Percentiles rank a stretch among this genome's conserved stretches.
These are phyloP conservation scores for Dallia pectoralis DNA, from an alignment of 2,797 vertebrate species.

Conservation along the genomic window DNA sequence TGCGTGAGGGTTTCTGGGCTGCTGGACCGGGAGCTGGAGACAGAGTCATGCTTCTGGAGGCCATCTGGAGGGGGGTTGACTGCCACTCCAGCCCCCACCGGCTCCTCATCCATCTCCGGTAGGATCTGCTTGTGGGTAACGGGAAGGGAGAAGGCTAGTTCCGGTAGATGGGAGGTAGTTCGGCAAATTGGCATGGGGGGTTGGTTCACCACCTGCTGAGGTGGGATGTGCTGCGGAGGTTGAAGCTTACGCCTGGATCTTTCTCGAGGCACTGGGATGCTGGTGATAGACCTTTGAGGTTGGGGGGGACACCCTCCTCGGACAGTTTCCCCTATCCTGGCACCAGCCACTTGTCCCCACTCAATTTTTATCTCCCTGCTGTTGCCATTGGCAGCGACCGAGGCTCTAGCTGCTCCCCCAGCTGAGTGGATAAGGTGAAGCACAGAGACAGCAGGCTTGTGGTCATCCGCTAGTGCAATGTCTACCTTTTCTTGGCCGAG, in stretches of 20 bases:
- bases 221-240: conserved; percentile 78
- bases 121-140: too few species aligned
- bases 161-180: conserved; percentile 74
- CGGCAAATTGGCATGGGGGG: conserved; percentile 74
- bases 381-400: conserved; percentile 48
- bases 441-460: conserved; percentile 64
- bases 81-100: conserved; percentile 11
- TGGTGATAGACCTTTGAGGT: too few species aligned
- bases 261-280: conserved; percentile 45
- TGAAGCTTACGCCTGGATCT: conserved; percentile 77
- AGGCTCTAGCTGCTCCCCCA: conserved; percentile 45
- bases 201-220: conserved; percentile 67
- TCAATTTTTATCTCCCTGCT: too few species aligned
- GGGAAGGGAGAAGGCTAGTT: conserved; percentile 74
- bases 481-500: conserved; percentile 78
- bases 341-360: too few species aligned
- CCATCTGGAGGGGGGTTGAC: conserved; percentile 43
- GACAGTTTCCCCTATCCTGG: too few species aligned
- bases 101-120: too few species aligned
- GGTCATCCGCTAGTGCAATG: conserved; percentile 55
- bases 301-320: too few species aligned
- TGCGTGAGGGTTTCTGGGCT: conserved; percentile 78
- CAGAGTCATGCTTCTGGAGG: conserved; percentile 68
- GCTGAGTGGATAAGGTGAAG: conserved; percentile 68
- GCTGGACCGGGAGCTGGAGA: conserved; percentile 74